Evolutionary conservation across 2,113 vertebrate genomes (phyloP).

Genomic region (Pseudonaja textilis): DNA sequence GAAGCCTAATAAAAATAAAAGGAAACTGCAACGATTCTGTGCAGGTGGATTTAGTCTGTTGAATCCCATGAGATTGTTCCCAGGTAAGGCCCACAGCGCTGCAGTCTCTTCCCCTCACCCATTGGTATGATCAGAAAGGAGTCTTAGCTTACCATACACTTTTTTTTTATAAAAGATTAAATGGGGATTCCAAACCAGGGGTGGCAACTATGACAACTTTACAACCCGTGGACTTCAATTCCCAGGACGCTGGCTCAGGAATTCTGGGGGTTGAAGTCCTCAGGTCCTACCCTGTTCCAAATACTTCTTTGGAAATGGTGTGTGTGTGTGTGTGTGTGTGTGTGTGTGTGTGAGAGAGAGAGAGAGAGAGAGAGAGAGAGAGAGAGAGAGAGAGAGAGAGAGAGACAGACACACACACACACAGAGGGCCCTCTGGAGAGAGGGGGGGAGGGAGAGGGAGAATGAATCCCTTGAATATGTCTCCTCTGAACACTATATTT

Average conservation of each 20-base stretch:
- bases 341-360: too few relatives aligned
- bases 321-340: neutral
- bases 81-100: neutral
- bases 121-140: neutral
- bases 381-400: fast-evolving
- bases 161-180: neutral
- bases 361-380: too few relatives aligned
- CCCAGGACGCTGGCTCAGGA: neutral
- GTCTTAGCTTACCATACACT: neutral
- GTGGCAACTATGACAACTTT: neutral
- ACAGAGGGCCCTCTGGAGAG: too few relatives aligned
- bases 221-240: neutral
- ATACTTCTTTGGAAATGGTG: neutral
- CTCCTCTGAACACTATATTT: too few relatives aligned
- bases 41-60: neutral
- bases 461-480: neutral
- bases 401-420: too few relatives aligned
- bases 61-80: neutral
- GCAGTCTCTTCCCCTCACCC: neutral
- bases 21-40: neutral
- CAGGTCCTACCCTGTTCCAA: neutral
- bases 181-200: neutral
- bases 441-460: too few relatives aligned
- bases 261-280: neutral
- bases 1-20: neutral